phyloP scores from a whole-genome alignment of 2,888 invertebrate genomes.

The Lissocephala sabroskyi region DNA sequence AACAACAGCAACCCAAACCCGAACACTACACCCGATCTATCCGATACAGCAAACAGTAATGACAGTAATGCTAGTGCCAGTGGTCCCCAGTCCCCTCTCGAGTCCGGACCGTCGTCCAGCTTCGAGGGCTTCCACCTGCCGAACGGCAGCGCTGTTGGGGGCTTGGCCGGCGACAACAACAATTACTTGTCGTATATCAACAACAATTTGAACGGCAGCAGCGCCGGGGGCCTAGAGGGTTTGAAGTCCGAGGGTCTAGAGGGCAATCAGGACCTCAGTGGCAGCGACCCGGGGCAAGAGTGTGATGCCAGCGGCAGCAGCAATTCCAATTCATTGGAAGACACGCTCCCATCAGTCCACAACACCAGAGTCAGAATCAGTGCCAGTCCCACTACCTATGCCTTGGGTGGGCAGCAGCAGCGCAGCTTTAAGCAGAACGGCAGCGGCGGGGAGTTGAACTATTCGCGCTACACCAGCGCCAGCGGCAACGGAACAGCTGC shows the following conservation, averaged over 20 bases:
- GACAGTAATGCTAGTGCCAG: conserved; percentile 33
- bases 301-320: conserved; percentile 25
- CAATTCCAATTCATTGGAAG: conserved; percentile 7
- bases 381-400: conserved; percentile 9
- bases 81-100: conserved; percentile 1
- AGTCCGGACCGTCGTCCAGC: not conserved
- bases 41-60: conserved; percentile 12
- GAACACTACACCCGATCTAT: conserved; percentile 12
- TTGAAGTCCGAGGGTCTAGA: not conserved
- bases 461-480: conserved; percentile 24
- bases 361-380: conserved; percentile 3
- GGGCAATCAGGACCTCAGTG: conserved; percentile 9
- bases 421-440: conserved; percentile 44
- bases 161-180: conserved; percentile 44
- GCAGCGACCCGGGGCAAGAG: conserved; percentile 23
- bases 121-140: not conserved
- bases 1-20: conserved; percentile 33
- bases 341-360: conserved; percentile 3
- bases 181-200: conserved; percentile 50
- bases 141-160: not conserved
- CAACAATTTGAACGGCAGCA: conserved; percentile 33
- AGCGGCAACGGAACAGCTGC: no score
- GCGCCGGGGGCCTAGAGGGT: not conserved
- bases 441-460: conserved; percentile 23
- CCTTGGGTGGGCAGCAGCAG: not conserved